These are phyloP conservation scores for Drosophila kokeensis DNA, from an alignment of 2,888 invertebrate genomes.

Conservation along the genomic window DNA sequence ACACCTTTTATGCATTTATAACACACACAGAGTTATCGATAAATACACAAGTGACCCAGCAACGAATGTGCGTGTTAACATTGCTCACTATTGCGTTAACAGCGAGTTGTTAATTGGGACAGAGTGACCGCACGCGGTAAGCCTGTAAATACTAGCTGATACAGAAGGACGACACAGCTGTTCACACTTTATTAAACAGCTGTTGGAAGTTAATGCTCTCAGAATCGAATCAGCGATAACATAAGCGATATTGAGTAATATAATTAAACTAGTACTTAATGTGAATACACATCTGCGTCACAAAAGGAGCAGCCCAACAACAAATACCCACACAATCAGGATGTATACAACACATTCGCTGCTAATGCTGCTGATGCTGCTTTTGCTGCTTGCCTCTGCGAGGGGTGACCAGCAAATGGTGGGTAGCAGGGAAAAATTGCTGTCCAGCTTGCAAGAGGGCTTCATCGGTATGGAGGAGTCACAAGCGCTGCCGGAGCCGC, in stretches of 20 bases:
- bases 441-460: constrained; percentile 42
- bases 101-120: constrained; percentile 1
- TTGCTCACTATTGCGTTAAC: constrained; percentile 24
- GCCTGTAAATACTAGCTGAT: not conserved
- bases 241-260: constrained; percentile 75
- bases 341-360: constrained; percentile 56
- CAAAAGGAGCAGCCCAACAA: constrained; percentile 40
- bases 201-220: constrained; percentile 56
- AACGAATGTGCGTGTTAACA: not conserved
- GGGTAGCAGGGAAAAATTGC: constrained; percentile 51
- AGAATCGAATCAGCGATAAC: constrained; percentile 62
- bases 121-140: constrained; percentile 29
- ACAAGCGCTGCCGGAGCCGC: constrained; percentile 57
- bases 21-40: constrained; percentile 42
- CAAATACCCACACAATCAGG: constrained; percentile 26
- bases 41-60: constrained; percentile 16
- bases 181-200: constrained; percentile 35
- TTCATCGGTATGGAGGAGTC: constrained; percentile 61
- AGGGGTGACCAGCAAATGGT: constrained; percentile 42
- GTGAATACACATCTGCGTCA: constrained; percentile 45
- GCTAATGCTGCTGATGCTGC: constrained; percentile 40
- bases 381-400: constrained; percentile 32
- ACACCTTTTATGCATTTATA: constrained; percentile 46
- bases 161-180: constrained; percentile 36
- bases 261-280: constrained; percentile 67